Conservation (phyloP, 2,797 vertebrate species). For the Paratrypauchen microcephalus region DNA sequence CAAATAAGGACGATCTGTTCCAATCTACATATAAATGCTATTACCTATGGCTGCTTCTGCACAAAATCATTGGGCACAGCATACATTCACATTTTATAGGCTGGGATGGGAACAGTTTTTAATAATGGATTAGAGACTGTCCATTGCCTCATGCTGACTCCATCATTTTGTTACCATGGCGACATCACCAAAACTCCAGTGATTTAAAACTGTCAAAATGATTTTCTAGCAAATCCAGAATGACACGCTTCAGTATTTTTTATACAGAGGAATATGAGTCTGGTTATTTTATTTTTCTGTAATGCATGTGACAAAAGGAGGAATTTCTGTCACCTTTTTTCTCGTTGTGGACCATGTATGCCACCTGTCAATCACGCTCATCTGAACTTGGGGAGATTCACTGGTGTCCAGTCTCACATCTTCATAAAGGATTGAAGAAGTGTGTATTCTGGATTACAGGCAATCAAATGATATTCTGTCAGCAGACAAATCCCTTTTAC, state of each 20-base stretch:
- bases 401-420: too few species aligned
- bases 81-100: not conserved
- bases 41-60: not conserved
- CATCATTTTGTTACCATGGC: not conserved
- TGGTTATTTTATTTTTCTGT: too few species aligned
- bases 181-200: not conserved
- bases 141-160: not conserved
- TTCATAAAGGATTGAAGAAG: too few species aligned
- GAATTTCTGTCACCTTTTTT: too few species aligned
- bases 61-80: not conserved
- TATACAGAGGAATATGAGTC: too few species aligned
- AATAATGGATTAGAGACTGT: constrained; percentile 3
- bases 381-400: too few species aligned
- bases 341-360: too few species aligned
- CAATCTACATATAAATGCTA: constrained; percentile 9
- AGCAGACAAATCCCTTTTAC: not conserved
- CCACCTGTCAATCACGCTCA: too few species aligned
- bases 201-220: not conserved
- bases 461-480: not conserved
- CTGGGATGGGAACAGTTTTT: not conserved
- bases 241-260: too few species aligned
- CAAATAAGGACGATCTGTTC: not conserved
- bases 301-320: too few species aligned
- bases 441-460: too few species aligned
- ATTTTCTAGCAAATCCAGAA: too few species aligned